Conservation (phyloP, 2,113 vertebrate species). For the Nannobrachium achirus region DNA sequence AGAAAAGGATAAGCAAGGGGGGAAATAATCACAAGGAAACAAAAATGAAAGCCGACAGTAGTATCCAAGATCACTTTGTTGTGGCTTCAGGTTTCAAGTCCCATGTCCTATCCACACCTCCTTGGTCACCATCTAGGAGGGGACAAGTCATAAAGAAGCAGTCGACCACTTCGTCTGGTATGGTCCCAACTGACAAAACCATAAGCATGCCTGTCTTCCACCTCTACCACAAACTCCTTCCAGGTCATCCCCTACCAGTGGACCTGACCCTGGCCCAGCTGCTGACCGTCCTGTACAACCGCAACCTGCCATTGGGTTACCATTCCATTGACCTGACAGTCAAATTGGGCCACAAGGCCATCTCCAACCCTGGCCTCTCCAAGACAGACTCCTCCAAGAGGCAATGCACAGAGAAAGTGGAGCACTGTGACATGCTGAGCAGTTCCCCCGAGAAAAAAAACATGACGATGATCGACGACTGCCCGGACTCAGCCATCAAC, state of each 20-base stretch:
- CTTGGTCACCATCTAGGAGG: conserved; percentile 93
- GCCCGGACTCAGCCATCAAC: conserved; percentile 88
- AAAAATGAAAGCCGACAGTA: conserved; percentile 97
- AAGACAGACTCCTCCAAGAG: conserved; percentile 99
- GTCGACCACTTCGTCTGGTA: conserved; percentile 85
- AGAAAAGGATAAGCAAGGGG: conserved; percentile 85
- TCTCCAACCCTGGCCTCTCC: conserved; percentile 94
- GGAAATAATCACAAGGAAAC: conserved; percentile 99
- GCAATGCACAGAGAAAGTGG: conserved; percentile 96
- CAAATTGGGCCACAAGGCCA: conserved; percentile 96
- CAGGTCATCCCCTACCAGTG: conserved; percentile 90
- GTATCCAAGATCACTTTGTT: conserved; percentile 98
- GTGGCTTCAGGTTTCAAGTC: conserved; percentile 98
- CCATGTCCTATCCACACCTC: conserved; percentile 92
- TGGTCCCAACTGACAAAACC: conserved; percentile 91
- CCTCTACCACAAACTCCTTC: conserved; percentile 94
- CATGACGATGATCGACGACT: conserved; percentile 88
- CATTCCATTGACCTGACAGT: conserved; percentile 95
- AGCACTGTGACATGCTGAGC: conserved; percentile 91
- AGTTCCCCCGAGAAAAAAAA: conserved; percentile 92
- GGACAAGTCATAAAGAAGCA: conserved; percentile 94
- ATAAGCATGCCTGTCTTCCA: conserved; percentile 98
- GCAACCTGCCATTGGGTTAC: conserved; percentile 96
- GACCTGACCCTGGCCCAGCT: conserved; percentile 99
- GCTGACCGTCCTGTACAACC: conserved; percentile 93